These are phyloP conservation scores for Drosophila littoralis DNA, from an alignment of 1,140 invertebrate genomes.

Conservation along the genomic window DNA sequence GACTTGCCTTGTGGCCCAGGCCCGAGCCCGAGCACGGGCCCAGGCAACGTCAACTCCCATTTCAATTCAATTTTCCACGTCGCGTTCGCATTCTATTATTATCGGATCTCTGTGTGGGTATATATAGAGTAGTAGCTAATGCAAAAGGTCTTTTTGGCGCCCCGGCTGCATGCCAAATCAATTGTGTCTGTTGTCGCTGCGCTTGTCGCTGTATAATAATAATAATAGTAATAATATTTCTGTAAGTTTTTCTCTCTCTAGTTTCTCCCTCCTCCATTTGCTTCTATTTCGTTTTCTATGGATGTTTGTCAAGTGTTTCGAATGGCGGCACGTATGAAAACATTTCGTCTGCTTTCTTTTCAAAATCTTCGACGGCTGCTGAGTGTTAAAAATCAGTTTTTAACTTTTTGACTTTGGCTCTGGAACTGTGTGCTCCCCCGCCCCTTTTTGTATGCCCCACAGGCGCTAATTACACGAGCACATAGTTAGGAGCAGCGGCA, in stretches of 20 bases:
- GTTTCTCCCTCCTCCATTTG: conserved; percentile 19
- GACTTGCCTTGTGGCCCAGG: conserved; percentile 21
- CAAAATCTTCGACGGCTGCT: conserved; percentile 17
- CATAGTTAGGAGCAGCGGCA: conserved; percentile 33
- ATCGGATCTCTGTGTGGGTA: conserved; percentile 26
- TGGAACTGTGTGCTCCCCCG: not conserved
- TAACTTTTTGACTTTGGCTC: not conserved
- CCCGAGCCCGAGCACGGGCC: not conserved
- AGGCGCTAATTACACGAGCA: conserved; percentile 76
- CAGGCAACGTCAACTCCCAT: conserved; percentile 1
- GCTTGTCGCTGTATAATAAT: conserved; percentile 56
- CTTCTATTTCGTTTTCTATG: conserved; percentile 10
- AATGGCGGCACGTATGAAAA: conserved; percentile 52
- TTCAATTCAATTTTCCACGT: conserved; percentile 70
- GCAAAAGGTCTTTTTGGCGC: conserved; percentile 61
- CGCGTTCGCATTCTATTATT: conserved; percentile 66
- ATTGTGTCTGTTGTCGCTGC: conserved; percentile 40
- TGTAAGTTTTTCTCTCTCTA: conserved; percentile 38
- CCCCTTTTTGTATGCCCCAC: conserved; percentile 43
- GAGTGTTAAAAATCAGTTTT: conserved; percentile 42
- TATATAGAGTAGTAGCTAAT: conserved; percentile 28
- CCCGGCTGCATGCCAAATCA: conserved; percentile 73
- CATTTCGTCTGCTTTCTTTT: conserved; percentile 55
- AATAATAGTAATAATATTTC: conserved; percentile 52
- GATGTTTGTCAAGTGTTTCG: conserved; percentile 67